A percentile compares a stretch with the other conserved stretches of the same genome.
These are phyloP conservation scores for Acanthurus tractus DNA, from an alignment of 2,797 vertebrate species.

Conservation along the genomic window DNA sequence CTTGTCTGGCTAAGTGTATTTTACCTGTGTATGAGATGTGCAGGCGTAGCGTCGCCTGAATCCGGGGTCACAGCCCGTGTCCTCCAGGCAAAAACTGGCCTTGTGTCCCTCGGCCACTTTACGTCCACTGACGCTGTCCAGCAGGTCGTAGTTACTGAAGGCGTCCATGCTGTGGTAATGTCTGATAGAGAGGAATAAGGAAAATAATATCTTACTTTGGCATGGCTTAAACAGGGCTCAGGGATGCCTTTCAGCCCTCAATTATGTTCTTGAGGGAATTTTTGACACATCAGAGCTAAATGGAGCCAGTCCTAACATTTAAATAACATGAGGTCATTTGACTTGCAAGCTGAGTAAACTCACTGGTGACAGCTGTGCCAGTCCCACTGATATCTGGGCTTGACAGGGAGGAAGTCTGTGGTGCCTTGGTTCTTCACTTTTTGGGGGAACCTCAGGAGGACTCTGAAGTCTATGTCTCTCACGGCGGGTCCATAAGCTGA, in stretches of 20 bases:
- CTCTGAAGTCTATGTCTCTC: conserved; percentile 86
- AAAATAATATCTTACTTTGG: not conserved
- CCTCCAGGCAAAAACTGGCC: conserved; percentile 92
- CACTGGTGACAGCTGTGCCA: conserved; percentile 94
- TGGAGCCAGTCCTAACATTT: not conserved
- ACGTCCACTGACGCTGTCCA: conserved; percentile 80
- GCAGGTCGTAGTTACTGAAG: conserved; percentile 90
- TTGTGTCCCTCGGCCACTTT: conserved; percentile 92
- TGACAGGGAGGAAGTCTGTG: conserved; percentile 88
- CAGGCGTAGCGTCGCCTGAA: conserved; percentile 88
- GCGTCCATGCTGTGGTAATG: conserved; percentile 93
- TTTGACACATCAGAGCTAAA: conserved; percentile 8
- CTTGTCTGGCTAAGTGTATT: not conserved
- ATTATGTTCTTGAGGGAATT: conserved; percentile 12
- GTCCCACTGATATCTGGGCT: conserved; percentile 90
- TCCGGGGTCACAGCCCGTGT: conserved; percentile 87
- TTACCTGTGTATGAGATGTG: conserved; percentile 89
- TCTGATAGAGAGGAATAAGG: conserved; percentile 60
- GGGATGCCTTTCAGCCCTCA: not conserved
- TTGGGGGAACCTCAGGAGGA: conserved; percentile 91
- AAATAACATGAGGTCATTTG: not conserved
- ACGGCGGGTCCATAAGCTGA: conserved; percentile 85
- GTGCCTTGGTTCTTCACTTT: conserved; percentile 91
- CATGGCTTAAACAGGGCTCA: not conserved
- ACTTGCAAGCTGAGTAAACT: conserved; percentile 65